phyloP scores from a whole-genome alignment of 2,113 vertebrate genomes.

The Halcyon senegalensis region DNA sequence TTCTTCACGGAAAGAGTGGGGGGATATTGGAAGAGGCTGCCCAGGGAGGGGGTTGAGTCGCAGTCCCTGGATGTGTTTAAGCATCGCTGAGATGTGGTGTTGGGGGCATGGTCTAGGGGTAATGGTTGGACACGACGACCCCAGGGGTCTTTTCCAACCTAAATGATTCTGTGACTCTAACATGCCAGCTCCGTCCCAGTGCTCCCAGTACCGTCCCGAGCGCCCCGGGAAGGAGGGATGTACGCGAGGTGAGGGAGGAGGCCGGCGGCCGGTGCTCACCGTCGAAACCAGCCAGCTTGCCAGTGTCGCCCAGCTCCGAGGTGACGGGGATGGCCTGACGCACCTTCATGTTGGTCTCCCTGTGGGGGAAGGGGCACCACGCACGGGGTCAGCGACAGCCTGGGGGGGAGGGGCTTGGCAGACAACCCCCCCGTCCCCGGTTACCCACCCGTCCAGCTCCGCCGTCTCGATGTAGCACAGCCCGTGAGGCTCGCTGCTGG shows the following conservation, averaged over 20 bases:
- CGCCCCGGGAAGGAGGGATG: too few species aligned
- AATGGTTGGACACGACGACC: too few species aligned
- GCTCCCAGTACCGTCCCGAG: too few species aligned
- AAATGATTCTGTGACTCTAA: too few species aligned
- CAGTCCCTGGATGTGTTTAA: too few species aligned
- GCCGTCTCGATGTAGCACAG: slow-evolving; percentile 97
- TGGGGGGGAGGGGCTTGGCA: rapidly evolving
- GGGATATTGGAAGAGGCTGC: too few species aligned
- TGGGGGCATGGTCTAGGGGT: too few species aligned
- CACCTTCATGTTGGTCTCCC: slow-evolving; percentile 96
- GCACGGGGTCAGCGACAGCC: rapidly evolving
- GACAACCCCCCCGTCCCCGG: not conserved
- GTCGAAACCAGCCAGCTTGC: slow-evolving; percentile 85
- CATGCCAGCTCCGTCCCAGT: not conserved
- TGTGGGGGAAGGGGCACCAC: slow-evolving; percentile 31
- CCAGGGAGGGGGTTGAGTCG: too few species aligned
- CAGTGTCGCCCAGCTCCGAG: slow-evolving; percentile 83
- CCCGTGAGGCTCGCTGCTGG: slow-evolving; percentile 93
- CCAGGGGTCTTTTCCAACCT: too few species aligned
- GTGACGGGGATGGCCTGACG: slow-evolving; percentile 90
- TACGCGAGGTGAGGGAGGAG: too few species aligned
- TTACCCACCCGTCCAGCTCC: slow-evolving; percentile 87
- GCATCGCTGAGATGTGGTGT: too few species aligned
- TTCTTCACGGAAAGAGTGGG: too few species aligned
- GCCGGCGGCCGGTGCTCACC: slow-evolving; percentile 73